These are phyloP conservation scores for Melanotaenia parkinsoni DNA, from an alignment of 2,797 vertebrate species.

Conservation along the genomic window DNA sequence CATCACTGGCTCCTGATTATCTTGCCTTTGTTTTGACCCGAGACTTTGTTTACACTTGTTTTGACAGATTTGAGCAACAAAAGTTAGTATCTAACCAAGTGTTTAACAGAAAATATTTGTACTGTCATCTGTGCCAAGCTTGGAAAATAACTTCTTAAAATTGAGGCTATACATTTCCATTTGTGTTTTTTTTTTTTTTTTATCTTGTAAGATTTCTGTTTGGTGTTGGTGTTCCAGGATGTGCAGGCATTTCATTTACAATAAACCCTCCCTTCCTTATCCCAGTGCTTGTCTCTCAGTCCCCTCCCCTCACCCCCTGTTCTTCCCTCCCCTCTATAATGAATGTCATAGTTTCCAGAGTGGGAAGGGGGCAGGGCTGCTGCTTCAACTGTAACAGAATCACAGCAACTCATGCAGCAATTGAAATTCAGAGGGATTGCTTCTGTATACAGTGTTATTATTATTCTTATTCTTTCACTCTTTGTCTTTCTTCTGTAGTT, in stretches of 20 bases:
- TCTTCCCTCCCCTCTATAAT: slow-evolving; percentile 64
- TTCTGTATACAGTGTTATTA: slow-evolving; percentile 51
- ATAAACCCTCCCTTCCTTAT: slow-evolving; percentile 66
- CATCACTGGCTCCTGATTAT: slow-evolving; percentile 50
- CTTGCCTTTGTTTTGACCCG: slow-evolving; percentile 32
- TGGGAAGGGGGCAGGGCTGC: slow-evolving; percentile 70
- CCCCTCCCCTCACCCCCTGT: slow-evolving; percentile 59
- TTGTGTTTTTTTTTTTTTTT: slow-evolving; percentile 43
- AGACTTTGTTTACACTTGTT: slow-evolving; percentile 51
- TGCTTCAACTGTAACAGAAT: slow-evolving; percentile 76
- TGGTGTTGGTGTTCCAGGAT: slow-evolving; percentile 55
- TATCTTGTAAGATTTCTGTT: slow-evolving; percentile 38
- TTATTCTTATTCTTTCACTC: slow-evolving; percentile 38
- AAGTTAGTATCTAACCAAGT: slow-evolving; percentile 14
- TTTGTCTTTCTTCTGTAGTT: slow-evolving; percentile 64
- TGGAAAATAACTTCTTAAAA: slow-evolving; percentile 5
- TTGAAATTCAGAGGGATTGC: slow-evolving; percentile 75
- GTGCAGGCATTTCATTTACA: slow-evolving; percentile 65
- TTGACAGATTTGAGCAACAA: slow-evolving; percentile 40
- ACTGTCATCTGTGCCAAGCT: slow-evolving; percentile 26
- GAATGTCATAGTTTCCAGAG: slow-evolving; percentile 85
- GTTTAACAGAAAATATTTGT: slow-evolving; percentile 56
- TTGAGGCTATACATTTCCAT: slow-evolving; percentile 39
- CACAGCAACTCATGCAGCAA: slow-evolving; percentile 78
- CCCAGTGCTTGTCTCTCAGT: slow-evolving; percentile 49